phyloP scores from a whole-genome alignment of 2,888 invertebrate genomes.

The Yponomeuta plumbellus region DNA sequence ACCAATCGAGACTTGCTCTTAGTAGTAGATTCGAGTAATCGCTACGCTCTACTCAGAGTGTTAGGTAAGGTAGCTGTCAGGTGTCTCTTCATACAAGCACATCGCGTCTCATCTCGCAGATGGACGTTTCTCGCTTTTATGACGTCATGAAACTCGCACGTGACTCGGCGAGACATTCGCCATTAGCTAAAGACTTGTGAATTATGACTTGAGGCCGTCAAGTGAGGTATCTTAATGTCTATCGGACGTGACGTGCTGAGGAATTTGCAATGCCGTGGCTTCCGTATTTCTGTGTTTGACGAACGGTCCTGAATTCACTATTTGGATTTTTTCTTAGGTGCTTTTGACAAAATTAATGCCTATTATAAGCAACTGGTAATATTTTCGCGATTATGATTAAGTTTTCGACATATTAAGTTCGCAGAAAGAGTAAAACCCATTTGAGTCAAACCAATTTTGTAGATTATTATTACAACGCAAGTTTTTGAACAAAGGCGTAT shows the following conservation, averaged over 20 bases:
- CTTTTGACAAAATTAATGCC: too few relatives aligned
- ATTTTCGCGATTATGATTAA: too few relatives aligned
- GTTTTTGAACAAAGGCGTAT: too few relatives aligned
- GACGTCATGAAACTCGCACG: constrained; percentile 11
- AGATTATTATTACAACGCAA: too few relatives aligned
- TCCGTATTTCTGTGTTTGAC: too few relatives aligned
- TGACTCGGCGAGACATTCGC: constrained; percentile 3
- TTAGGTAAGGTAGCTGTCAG: constrained; percentile 5
- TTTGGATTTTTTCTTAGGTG: too few relatives aligned
- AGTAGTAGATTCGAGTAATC: not conserved
- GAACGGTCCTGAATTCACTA: too few relatives aligned
- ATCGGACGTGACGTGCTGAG: constrained; percentile 8
- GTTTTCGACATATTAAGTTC: too few relatives aligned
- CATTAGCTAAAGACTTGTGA: constrained; percentile 12
- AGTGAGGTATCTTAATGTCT: constrained; percentile 22
- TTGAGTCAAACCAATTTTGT: too few relatives aligned
- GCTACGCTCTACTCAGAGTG: not conserved
- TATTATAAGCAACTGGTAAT: too few relatives aligned
- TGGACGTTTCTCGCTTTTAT: constrained; percentile 7
- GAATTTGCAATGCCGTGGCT: too few relatives aligned
- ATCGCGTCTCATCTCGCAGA: constrained; percentile 5
- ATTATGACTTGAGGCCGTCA: constrained; percentile 18
- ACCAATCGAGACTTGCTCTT: not conserved
- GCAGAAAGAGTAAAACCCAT: too few relatives aligned
- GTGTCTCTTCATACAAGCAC: not conserved